Evolutionary conservation across 2,113 vertebrate species (phyloP).

Genomic region (Tragelaphus strepsiceros): DNA sequence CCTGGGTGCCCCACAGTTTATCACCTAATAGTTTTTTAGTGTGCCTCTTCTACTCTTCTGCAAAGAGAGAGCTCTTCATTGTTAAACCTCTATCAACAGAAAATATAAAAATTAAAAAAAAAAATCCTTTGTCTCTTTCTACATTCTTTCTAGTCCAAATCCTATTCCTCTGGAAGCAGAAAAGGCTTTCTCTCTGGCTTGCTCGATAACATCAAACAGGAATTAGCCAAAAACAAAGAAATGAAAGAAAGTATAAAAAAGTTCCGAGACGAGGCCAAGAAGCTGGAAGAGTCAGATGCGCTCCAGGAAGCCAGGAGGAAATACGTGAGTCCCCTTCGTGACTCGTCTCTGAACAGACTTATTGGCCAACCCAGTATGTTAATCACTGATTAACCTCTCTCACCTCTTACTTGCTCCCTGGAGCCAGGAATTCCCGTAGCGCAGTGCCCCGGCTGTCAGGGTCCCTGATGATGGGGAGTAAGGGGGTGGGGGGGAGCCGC

Average conservation of each 20-base stretch:
- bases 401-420: not conserved
- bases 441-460: accelerated
- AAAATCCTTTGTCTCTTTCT: not conserved
- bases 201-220: conserved; percentile 93
- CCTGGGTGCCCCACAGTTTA: not conserved
- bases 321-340: conserved; percentile 86
- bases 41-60: not conserved
- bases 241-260: conserved; percentile 98
- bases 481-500: not conserved
- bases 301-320: conserved; percentile 92
- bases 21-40: not conserved
- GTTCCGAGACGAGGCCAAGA: conserved; percentile 93
- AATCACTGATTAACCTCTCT: not conserved
- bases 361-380: not conserved
- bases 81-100: not conserved
- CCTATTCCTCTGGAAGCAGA: conserved; percentile 82
- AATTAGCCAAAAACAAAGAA: conserved; percentile 94
- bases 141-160: conserved; percentile 73
- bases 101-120: not conserved
- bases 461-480: not conserved
- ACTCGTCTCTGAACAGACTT: not conserved
- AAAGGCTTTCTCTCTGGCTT: conserved; percentile 94
- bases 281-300: conserved; percentile 93
- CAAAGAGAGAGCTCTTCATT: not conserved
- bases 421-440: not conserved